Evolutionary conservation across 2,113 vertebrate species (phyloP).

Genomic region (Loxodonta africana): DNA sequence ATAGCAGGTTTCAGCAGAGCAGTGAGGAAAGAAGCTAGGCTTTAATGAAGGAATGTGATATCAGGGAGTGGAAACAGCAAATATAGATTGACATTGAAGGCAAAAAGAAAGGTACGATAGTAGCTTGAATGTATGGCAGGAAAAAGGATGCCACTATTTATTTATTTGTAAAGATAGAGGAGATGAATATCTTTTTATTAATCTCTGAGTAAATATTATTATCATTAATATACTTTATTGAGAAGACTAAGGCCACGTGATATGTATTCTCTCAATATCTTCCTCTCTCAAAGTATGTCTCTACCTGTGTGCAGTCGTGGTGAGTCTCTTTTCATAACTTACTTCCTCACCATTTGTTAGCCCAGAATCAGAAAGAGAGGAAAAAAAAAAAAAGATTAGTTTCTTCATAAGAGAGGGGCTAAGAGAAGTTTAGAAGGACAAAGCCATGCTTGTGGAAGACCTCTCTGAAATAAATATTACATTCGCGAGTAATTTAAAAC

Average conservation of each 20-base stretch:
- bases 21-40: not conserved
- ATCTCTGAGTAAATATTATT: not conserved
- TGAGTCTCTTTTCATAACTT: not conserved
- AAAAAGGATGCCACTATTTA: not conserved
- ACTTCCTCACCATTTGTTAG: not conserved
- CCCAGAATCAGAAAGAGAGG: not conserved
- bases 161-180: not conserved
- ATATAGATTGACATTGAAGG: not conserved
- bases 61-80: not conserved
- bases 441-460: not conserved
- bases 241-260: not conserved
- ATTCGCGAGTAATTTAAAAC: not conserved
- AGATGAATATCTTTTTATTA: not conserved
- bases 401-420: not conserved
- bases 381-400: not conserved
- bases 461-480: not conserved
- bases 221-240: not conserved
- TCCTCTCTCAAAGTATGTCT: constrained; percentile 10
- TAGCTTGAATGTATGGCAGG: not conserved
- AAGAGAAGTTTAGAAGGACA: not conserved
- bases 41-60: not conserved
- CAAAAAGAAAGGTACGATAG: not conserved
- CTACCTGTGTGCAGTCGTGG: not conserved
- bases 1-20: not conserved
- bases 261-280: not conserved